Conservation (phyloP, 2,797 vertebrate genomes). For the Acridotheres tristis region DNA sequence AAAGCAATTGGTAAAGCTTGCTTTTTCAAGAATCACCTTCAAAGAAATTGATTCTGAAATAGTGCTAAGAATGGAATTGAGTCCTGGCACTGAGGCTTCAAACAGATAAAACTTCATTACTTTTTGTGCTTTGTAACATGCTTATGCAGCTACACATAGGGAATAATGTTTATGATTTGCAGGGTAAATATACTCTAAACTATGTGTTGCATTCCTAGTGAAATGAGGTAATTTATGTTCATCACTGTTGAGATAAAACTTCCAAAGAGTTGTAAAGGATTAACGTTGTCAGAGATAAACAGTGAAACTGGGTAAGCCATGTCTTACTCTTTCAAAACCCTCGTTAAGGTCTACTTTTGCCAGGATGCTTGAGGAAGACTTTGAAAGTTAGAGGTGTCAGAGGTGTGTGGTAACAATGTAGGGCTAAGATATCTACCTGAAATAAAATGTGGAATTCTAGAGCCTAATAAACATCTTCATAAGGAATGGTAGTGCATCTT, state of each 20-base stretch:
- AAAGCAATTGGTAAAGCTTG: not conserved
- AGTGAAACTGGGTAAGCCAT: not conserved
- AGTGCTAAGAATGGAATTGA: not conserved
- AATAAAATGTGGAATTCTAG: not conserved
- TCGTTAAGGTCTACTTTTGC: not conserved
- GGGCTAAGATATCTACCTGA: not conserved
- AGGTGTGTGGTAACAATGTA: not conserved
- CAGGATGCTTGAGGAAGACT: not conserved
- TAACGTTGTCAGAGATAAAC: not conserved
- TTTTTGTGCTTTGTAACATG: not conserved
- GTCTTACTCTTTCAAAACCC: not conserved
- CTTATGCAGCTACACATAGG: not conserved
- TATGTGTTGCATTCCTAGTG: not conserved
- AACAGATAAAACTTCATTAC: not conserved
- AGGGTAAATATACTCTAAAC: not conserved
- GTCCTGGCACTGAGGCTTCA: not conserved
- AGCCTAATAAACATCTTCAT: not conserved
- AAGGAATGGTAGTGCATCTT: not conserved
- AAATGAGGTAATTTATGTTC: not conserved
- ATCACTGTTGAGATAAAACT: not conserved
- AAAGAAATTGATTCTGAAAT: not conserved
- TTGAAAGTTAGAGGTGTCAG: not conserved
- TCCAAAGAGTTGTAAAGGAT: not conserved
- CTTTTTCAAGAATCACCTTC: not conserved
- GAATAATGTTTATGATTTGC: not conserved